Evolutionary conservation across 2,797 vertebrate species (phyloP), one percentile per base, ranked within the genome.

Genomic region (Chelidonichthys spinosus): DNA sequence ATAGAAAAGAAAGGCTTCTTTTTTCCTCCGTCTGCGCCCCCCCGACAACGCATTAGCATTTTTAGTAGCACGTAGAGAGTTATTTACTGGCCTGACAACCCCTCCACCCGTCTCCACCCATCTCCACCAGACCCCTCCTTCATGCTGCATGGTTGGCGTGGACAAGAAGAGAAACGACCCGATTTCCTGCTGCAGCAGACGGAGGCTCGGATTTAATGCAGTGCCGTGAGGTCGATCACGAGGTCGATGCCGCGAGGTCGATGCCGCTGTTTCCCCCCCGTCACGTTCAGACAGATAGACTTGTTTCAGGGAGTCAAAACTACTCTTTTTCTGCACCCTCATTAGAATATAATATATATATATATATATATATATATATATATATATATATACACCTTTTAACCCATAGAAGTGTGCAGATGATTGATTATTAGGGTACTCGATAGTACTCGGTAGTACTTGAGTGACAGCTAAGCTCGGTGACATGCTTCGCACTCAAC

Each of bases 1-100:
- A 49, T 42, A 33, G n/a, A n/a, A 80, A 61, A 76, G 46, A 63
- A 84, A 62, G 55, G 63, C 61, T 62, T 59, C 33, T 66, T 68
- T 7, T 25, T 17, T 60, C 52, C 64, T 63, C 65, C 37, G 40
- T 65, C 60, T 50, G 37, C 69, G 36, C 56, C 59, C 63, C 60
- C 47, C 78, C 63, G 63, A 37, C 33, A 47, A 4, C 0, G 33
- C 85, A 94, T 94, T 93, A 88, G 89, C 87, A 93, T 94, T 94
- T 94, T 93, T 93, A 94, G 94, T 91, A 93, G 91, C 81, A 87
- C 80, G 44, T 86, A 78, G 60, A 73, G 82, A 85, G 81, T 90
- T 91, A 85, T 92, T 91, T 87, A 90, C 82, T 54, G 72, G 75
- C 53, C 73, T 79, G 84, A 78, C 79, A 83, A 35, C 56, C 60